These are phyloP conservation scores for Agrochola lychnidis DNA, from an alignment of 2,888 invertebrate genomes.

Conservation along the genomic window DNA sequence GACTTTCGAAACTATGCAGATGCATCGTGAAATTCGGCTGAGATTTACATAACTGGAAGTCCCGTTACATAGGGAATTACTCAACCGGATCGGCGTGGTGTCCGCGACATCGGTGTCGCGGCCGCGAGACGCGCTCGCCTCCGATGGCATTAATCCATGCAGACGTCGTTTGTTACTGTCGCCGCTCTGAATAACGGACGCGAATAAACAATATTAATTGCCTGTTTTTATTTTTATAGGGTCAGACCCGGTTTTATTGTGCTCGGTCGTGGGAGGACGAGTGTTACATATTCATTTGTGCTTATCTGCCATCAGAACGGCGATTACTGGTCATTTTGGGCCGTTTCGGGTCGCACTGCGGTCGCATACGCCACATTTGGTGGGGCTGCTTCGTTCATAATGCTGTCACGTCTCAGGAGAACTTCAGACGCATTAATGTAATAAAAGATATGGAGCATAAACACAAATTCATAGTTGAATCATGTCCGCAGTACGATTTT, in stretches of 20 bases:
- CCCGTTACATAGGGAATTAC: constrained; percentile 89
- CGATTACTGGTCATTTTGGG: constrained; percentile 84
- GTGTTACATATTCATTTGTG: constrained; percentile 88
- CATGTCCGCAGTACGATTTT: constrained; percentile 82
- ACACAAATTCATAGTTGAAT: constrained; percentile 79
- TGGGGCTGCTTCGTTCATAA: constrained; percentile 71
- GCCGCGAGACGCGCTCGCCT: constrained; percentile 61
- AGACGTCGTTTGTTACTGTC: constrained; percentile 84
- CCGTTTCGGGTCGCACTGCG: constrained; percentile 75
- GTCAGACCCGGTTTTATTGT: constrained; percentile 83
- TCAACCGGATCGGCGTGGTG: constrained; percentile 83
- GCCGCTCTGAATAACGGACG: constrained; percentile 86
- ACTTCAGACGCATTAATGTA: constrained; percentile 73
- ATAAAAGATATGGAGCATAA: constrained; percentile 79
- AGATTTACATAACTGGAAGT: constrained; percentile 90
- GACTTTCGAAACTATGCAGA: constrained; percentile 85
- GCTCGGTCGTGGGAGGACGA: constrained; percentile 85
- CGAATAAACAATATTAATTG: constrained; percentile 89
- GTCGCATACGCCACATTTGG: constrained; percentile 82
- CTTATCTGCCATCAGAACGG: constrained; percentile 86
- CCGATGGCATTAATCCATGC: constrained; percentile 79
- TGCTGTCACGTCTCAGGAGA: constrained; percentile 76
- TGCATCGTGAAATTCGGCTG: constrained; percentile 87
- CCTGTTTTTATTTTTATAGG: constrained; percentile 87
- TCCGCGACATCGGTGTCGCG: constrained; percentile 64